Conservation (phyloP, 1,140 invertebrate genomes). For the Lepidurus apus region DNA sequence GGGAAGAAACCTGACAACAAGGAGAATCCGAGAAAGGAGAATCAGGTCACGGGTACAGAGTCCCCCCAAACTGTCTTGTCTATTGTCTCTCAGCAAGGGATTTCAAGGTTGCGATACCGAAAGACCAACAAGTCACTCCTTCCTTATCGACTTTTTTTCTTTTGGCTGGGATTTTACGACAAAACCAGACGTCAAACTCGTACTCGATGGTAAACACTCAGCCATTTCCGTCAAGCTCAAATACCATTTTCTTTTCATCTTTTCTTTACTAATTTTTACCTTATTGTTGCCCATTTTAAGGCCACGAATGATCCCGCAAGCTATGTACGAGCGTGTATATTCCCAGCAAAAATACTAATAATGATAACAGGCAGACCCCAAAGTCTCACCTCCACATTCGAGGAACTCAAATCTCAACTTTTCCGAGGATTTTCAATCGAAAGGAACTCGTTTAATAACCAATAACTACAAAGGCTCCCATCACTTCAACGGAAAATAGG, state of each 20-base stretch:
- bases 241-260: not conserved
- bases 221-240: not conserved
- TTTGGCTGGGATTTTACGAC: not conserved
- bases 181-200: not conserved
- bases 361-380: no score
- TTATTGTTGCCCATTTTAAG: not conserved
- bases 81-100: conserved; percentile 11
- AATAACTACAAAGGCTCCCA: no score
- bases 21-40: conserved; percentile 13
- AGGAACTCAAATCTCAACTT: no score
- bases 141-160: not conserved
- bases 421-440: no score
- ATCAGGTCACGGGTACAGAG: conserved; percentile 17
- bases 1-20: not conserved
- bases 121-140: not conserved
- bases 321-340: no score
- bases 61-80: not conserved
- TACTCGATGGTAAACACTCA: not conserved
- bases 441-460: no score
- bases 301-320: no score
- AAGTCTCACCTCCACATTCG: no score
- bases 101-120: conserved; percentile 6
- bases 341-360: no score
- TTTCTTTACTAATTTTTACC: not conserved
- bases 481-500: no score